A percentile compares a stretch with the other conserved stretches of the same genome.
phyloP scores from a whole-genome alignment of 2,113 vertebrate genomes.

The Micronycteris hirsuta region DNA sequence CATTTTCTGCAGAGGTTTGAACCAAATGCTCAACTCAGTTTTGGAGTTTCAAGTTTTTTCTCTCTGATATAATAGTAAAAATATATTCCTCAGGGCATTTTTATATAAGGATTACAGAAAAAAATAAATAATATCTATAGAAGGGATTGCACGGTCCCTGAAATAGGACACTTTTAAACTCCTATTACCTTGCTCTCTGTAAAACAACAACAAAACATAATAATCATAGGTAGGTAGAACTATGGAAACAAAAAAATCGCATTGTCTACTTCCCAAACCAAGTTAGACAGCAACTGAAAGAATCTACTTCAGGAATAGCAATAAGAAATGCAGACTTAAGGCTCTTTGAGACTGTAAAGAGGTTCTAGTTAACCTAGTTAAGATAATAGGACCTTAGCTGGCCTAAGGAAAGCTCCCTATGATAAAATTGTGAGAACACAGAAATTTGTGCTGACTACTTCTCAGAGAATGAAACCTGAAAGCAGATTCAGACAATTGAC shows the following conservation, averaged over 20 bases:
- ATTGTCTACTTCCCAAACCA: conserved; percentile 29
- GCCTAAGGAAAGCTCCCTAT: conserved; percentile 19
- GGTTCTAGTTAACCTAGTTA: conserved; percentile 50
- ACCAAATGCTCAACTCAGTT: background rate
- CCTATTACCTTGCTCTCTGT: background rate
- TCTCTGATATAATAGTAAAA: background rate
- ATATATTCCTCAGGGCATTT: background rate
- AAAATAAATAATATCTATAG: conserved; percentile 17
- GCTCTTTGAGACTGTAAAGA: conserved; percentile 25
- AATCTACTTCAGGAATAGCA: conserved; percentile 16
- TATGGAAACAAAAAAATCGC: background rate
- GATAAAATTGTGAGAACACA: conserved; percentile 32
- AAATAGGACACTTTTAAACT: conserved; percentile 6
- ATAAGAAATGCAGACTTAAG: background rate
- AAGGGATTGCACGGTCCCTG: background rate
- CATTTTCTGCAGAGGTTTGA: background rate
- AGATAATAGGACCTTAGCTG: conserved; percentile 41
- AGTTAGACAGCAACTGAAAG: background rate
- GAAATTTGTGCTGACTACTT: conserved; percentile 7
- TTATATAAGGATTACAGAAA: conserved; percentile 1
- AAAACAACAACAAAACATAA: conserved; percentile 10
- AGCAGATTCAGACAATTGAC: conserved; percentile 40
- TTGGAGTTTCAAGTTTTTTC: background rate
- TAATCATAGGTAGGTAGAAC: background rate
- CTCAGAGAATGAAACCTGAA: conserved; percentile 20